Evolutionary conservation across 2,113 vertebrate species (phyloP).

Genomic region (Tachysurus fulvidraco): DNA sequence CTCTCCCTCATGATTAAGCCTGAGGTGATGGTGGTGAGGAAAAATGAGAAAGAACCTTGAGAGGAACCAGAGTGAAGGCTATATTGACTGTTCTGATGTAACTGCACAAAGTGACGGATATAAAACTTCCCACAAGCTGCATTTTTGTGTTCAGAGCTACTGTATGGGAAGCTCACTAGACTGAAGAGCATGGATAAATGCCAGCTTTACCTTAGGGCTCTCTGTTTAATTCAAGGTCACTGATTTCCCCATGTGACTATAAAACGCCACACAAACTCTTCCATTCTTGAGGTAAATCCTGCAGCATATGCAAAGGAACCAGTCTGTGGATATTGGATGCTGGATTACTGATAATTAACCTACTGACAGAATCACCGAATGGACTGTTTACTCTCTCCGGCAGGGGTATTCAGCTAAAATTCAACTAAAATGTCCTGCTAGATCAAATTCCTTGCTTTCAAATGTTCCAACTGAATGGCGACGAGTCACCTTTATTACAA

Average conservation of each 20-base stretch:
- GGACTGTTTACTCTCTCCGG: background rate
- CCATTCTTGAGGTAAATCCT: background rate
- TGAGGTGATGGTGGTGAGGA: no score
- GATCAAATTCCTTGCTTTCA: background rate
- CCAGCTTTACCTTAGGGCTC: constrained; percentile 49
- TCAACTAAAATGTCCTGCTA: background rate
- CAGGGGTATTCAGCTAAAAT: background rate
- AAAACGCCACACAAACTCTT: background rate
- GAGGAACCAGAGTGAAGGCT: no score
- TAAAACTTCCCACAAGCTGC: constrained; percentile 1
- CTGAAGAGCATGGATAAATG: constrained; percentile 42
- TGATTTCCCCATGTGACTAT: constrained; percentile 40
- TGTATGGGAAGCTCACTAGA: constrained; percentile 19
- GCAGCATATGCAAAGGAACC: constrained; percentile 11
- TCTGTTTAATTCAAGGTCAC: constrained; percentile 43
- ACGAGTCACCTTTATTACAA: background rate
- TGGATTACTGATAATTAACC: background rate
- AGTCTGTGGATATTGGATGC: background rate
- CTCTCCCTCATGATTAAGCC: no score
- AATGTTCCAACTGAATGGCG: background rate
- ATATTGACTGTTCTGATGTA: background rate
- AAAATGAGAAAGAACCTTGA: no score
- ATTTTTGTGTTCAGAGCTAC: constrained; percentile 16
- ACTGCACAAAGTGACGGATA: background rate
- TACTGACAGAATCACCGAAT: background rate